Base-by-base conservation (phyloP, 37 sponge, comb jelly and placozoan genomes). In the Ianthella basta region DNA sequence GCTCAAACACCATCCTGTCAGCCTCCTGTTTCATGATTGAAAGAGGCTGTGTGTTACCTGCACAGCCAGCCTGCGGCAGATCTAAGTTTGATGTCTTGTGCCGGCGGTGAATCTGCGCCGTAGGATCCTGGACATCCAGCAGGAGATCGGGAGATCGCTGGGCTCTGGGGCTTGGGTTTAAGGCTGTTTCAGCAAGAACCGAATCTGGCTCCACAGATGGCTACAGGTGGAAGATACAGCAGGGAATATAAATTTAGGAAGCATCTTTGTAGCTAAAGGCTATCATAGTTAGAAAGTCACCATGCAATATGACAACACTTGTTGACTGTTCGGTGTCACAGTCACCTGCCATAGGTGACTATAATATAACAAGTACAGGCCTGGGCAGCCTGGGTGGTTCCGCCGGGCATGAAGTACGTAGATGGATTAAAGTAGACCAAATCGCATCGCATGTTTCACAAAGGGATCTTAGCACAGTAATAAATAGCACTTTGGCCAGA, bases 151-250 rank as follows among this genome's bases (percentile, higher is more conserved):
- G 83, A 0, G 59, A 35, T 4, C 72, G 72, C 72, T 32, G 36
- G 15, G 33, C 20, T 32, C 41, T 36, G 29, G 70, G 29, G 70
- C 15, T 34, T 1, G 70, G 35, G 6, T 29, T 4, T 16, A 14
- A 1, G 35, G 10, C 10, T 4, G 1, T 33, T 34, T 30, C 34
- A 69, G 35, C 29, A 69, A 14, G 35, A 15, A 69, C 19, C 1
- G 34, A 15, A 69, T 69, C 70, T n/a, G 21, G 25, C 14, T 75
- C 78, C 78, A 75, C 78, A 41, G 78, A 75, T 18, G 78, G 78
- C 78, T 75, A 41, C 50, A 61, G 4, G 29, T 6, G 5, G 64
- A 10, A 61, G 64, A 61, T 4, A 27, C 29, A 27, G 10, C 64
- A 61, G 8, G 50, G 8, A 44, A 3, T 10, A 8, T 44, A 8